phyloP scores from a whole-genome alignment of 2,113 vertebrate genomes.

The Cariama cristata region DNA sequence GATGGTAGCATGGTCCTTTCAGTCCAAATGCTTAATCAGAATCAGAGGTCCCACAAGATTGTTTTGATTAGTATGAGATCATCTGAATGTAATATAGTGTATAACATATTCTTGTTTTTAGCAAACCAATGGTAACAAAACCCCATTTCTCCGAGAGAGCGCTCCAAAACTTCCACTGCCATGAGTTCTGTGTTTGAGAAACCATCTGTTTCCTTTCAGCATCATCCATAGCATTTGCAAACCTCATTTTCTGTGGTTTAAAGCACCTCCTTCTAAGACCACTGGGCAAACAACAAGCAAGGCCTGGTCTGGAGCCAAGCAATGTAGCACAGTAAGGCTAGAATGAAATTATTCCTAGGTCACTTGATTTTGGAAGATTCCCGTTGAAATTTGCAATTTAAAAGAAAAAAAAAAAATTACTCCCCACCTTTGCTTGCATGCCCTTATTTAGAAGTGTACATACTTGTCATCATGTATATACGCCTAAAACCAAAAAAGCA shows the following conservation, averaged over 20 bases:
- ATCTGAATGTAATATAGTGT: slow-evolving; percentile 3
- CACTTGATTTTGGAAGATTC: neutral
- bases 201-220: slow-evolving; percentile 16
- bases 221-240: neutral
- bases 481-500: neutral
- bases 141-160: neutral
- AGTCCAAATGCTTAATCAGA: slow-evolving; percentile 36
- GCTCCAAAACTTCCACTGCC: neutral
- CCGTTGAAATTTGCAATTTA: neutral
- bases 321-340: neutral
- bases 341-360: neutral
- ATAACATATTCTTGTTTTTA: slow-evolving; percentile 18
- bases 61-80: slow-evolving; percentile 56
- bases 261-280: neutral
- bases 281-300: neutral
- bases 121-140: slow-evolving; percentile 36
- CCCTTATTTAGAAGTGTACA: neutral
- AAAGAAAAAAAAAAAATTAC: neutral
- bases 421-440: neutral
- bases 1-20: slow-evolving; percentile 1
- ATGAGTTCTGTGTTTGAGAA: neutral
- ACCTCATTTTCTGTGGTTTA: neutral
- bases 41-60: slow-evolving; percentile 45
- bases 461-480: neutral
- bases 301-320: neutral